Conservation (phyloP, 1,140 invertebrate genomes). For the Neotoxoptera formosana region DNA sequence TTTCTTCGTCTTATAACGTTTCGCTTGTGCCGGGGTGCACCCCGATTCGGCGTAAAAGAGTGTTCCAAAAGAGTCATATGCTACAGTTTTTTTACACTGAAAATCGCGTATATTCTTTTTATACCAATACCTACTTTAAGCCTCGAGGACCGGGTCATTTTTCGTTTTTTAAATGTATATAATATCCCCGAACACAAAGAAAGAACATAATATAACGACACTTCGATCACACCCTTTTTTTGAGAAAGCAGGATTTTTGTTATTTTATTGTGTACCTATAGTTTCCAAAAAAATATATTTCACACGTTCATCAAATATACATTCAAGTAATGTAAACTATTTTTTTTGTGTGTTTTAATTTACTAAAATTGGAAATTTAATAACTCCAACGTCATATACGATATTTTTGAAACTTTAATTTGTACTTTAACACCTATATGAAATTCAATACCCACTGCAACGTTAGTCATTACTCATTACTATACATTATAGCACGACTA, state of each 20-base stretch:
- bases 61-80: background rate
- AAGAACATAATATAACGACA: background rate
- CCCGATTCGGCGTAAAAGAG: background rate
- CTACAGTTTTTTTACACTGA: background rate
- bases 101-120: background rate
- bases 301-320: background rate
- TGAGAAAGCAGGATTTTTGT: background rate
- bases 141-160: background rate
- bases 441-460: background rate
- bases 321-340: background rate
- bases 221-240: background rate
- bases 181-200: background rate
- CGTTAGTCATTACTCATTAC: too few relatives aligned
- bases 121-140: background rate
- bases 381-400: background rate
- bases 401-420: background rate
- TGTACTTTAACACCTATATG: background rate
- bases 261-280: background rate
- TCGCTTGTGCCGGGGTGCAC: background rate
- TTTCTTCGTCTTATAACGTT: too few relatives aligned
- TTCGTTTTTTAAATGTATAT: background rate
- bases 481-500: too few relatives aligned
- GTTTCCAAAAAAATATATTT: background rate
- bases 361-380: background rate
- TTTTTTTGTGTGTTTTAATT: background rate